phyloP scores from a whole-genome alignment of 92 coral and sea anemone genomes.

The Heteractis magnifica region DNA sequence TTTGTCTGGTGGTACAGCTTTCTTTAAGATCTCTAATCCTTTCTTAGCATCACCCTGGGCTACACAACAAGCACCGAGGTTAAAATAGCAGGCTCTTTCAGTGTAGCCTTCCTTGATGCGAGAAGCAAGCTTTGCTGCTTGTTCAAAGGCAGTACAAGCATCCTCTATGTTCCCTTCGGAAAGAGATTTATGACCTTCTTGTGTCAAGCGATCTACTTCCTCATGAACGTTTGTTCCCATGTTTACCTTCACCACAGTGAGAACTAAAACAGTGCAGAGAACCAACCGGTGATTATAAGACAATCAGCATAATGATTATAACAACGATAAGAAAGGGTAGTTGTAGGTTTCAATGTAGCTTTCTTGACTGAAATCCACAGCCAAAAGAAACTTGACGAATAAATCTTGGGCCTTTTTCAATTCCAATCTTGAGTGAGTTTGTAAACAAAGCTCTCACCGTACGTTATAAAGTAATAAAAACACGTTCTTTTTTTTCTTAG shows the following conservation, averaged over 20 bases:
- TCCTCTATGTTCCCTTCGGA: slow-evolving; percentile 69
- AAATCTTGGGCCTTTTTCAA: neutral
- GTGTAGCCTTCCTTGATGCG: slow-evolving; percentile 78
- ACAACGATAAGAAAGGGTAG: neutral
- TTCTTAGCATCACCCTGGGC: slow-evolving; percentile 82
- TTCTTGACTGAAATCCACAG: neutral
- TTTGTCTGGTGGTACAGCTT: slow-evolving; percentile 88
- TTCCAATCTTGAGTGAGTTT: neutral
- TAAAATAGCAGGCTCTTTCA: slow-evolving; percentile 92
- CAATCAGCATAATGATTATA: neutral
- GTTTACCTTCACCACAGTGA: neutral
- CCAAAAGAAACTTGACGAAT: neutral
- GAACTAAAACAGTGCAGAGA: neutral
- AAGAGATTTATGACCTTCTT: slow-evolving; percentile 78
- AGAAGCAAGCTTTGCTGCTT: slow-evolving; percentile 69
- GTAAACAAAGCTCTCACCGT: neutral
- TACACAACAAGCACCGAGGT: slow-evolving; percentile 96
- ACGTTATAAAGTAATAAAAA: neutral
- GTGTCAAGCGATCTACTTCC: slow-evolving; percentile 75
- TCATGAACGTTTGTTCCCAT: slow-evolving; percentile 35
- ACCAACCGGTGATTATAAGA: neutral
- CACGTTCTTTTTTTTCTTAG: neutral
- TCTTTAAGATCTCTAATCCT: slow-evolving; percentile 75
- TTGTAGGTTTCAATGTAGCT: neutral
- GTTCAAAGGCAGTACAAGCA: slow-evolving; percentile 80